Percentiles rank a stretch among this genome's conserved stretches.
Conservation (phyloP, 2,797 vertebrate species). For the Novumbra hubbsi region DNA sequence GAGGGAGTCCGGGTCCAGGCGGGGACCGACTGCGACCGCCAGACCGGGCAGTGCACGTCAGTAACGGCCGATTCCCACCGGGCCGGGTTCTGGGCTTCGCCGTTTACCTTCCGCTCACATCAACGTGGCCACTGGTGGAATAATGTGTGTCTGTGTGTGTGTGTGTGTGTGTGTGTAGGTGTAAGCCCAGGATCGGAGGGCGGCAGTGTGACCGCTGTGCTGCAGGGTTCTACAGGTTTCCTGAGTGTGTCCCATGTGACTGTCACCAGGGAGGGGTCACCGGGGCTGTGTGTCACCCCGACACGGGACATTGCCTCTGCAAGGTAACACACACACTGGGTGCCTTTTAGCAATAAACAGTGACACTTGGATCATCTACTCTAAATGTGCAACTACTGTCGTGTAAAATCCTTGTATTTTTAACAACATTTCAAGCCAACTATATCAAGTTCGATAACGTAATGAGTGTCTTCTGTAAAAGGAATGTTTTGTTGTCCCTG, state of each 20-base stretch:
- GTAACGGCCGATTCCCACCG: slow-evolving; percentile 33
- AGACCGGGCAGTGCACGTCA: slow-evolving; percentile 87
- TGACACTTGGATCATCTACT: background rate
- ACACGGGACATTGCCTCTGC: slow-evolving; percentile 86
- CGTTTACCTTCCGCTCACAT: slow-evolving; percentile 2
- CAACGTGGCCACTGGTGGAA: slow-evolving; percentile 2
- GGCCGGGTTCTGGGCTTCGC: slow-evolving; percentile 13
- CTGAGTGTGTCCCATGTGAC: slow-evolving; percentile 80
- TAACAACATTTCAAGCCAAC: background rate
- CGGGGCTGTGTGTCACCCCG: slow-evolving; percentile 76
- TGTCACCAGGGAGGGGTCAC: slow-evolving; percentile 81
- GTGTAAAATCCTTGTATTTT: background rate
- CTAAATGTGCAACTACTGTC: background rate
- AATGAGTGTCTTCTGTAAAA: background rate
- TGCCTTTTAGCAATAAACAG: background rate
- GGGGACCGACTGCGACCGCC: slow-evolving; percentile 72
- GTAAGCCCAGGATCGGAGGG: slow-evolving; percentile 83
- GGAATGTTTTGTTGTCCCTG: slow-evolving; percentile 3
- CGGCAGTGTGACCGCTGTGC: slow-evolving; percentile 85
- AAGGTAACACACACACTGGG: slow-evolving; percentile 72
- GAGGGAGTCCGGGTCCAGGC: slow-evolving; percentile 60
- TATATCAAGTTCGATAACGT: background rate
- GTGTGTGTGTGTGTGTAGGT: slow-evolving; percentile 67
- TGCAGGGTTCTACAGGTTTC: slow-evolving; percentile 81
- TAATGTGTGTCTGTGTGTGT: slow-evolving; percentile 25